phyloP scores from a whole-genome alignment of 2,797 vertebrate genomes.

The Labroides dimidiatus region DNA sequence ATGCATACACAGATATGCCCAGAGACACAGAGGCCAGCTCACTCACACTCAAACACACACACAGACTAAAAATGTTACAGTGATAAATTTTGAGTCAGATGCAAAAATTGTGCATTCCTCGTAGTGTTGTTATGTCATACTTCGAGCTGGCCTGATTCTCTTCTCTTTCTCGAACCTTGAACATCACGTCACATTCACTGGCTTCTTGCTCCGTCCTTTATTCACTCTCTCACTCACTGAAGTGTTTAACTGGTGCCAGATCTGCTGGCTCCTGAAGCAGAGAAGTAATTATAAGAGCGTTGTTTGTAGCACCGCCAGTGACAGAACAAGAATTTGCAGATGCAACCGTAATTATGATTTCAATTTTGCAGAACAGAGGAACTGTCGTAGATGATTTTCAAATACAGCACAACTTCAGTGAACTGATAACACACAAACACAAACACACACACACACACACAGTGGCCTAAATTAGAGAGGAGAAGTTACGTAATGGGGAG shows the following conservation, averaged over 20 bases:
- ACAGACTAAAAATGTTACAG: neutral
- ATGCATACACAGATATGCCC: conserved; percentile 11
- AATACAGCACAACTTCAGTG: neutral
- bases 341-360: neutral
- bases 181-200: no score
- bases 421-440: neutral
- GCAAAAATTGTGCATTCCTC: no score
- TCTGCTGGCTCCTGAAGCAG: no score
- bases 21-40: conserved; percentile 12
- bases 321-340: conserved; percentile 32
- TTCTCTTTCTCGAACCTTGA: no score
- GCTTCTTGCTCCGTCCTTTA: no score
- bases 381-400: neutral
- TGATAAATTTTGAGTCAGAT: no score
- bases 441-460: neutral
- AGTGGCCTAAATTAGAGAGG: conserved; percentile 14
- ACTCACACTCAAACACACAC: neutral
- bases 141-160: no score
- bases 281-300: conserved; percentile 53
- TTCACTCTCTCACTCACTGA: no score
- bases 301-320: conserved; percentile 34
- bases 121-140: no score
- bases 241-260: no score
- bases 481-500: conserved; percentile 9
- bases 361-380: neutral